Conservation (phyloP, 2,888 invertebrate species). For the Timema cristinae region DNA sequence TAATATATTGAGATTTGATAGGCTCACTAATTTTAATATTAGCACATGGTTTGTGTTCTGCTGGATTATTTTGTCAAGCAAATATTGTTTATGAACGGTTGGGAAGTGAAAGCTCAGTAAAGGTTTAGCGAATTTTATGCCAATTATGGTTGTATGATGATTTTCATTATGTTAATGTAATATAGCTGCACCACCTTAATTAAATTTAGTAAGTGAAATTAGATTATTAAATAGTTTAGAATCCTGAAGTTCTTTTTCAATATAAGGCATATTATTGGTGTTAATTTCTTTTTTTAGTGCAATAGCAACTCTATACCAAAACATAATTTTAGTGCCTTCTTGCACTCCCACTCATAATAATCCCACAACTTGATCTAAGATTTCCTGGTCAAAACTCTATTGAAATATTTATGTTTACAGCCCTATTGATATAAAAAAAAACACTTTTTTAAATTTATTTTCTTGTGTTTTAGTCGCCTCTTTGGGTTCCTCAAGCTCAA, state of each 20-base stretch:
- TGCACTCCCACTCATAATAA: too few species aligned
- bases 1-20: not conserved
- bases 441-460: conserved; percentile 2
- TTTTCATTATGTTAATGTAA: too few species aligned
- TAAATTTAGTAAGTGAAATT: too few species aligned
- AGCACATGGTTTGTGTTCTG: not conserved
- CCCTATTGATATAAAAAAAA: not conserved
- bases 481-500: conserved; percentile 86
- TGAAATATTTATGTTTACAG: not conserved
- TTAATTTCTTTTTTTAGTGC: not conserved
- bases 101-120: too few species aligned
- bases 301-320: too few species aligned
- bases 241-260: too few species aligned
- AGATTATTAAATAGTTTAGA: too few species aligned
- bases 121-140: too few species aligned
- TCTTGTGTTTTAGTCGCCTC: conserved; percentile 66
- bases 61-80: not conserved
- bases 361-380: not conserved
- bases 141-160: too few species aligned
- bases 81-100: too few species aligned
- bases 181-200: too few species aligned
- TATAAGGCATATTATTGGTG: not conserved
- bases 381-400: not conserved
- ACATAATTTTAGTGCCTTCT: too few species aligned
- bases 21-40: not conserved